phyloP scores from a whole-genome alignment of 2,797 vertebrate genomes.

The Buceros bicornis region DNA sequence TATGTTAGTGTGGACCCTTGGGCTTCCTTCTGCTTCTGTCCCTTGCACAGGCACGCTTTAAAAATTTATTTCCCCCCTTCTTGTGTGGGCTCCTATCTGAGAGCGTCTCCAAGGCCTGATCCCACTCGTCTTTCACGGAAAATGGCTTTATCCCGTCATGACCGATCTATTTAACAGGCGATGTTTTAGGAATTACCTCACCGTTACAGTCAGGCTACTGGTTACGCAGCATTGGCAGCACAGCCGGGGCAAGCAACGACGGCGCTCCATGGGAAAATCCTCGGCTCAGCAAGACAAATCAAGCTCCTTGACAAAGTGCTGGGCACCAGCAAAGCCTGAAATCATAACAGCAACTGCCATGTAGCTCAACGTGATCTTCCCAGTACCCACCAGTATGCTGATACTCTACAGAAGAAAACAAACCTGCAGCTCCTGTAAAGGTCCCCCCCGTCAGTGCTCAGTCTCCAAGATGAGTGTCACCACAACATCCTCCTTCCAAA shows the following conservation, averaged over 20 bases:
- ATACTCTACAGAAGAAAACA: background rate
- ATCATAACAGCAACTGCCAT: background rate
- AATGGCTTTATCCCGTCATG: background rate
- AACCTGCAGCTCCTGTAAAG: background rate
- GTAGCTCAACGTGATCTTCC: background rate
- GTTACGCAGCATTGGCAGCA: background rate
- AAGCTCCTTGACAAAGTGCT: background rate
- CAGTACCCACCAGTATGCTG: background rate
- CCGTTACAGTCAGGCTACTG: background rate
- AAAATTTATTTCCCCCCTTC: background rate
- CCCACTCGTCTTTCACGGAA: background rate
- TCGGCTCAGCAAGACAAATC: background rate
- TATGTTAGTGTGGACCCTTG: background rate
- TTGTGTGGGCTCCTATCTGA: background rate
- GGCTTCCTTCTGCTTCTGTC: background rate
- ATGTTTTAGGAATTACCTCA: background rate
- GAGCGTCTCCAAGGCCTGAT: background rate
- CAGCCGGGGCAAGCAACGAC: background rate
- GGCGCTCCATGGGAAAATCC: background rate
- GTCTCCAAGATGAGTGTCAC: background rate
- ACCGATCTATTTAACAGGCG: background rate
- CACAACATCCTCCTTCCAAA: fast-evolving
- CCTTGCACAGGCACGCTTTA: fast-evolving
- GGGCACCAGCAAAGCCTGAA: background rate
- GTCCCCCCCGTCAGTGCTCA: background rate